Evolutionary conservation across 2,113 vertebrate species (phyloP).

Genomic region (Nematolebias whitei): DNA sequence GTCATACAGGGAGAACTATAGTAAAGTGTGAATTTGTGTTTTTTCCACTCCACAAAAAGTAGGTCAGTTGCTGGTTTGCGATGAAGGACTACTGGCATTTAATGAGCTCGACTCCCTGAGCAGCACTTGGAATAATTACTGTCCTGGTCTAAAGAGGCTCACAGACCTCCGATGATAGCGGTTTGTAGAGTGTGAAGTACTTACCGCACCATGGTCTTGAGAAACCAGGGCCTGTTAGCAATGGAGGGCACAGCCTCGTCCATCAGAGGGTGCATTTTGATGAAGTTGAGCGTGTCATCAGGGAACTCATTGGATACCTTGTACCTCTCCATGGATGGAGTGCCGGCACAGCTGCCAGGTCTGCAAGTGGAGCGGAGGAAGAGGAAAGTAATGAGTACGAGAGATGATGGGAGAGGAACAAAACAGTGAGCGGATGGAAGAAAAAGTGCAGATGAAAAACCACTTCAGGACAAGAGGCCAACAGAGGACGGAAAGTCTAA

Average conservation of each 20-base stretch:
- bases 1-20: constrained; percentile 26
- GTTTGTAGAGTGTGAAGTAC: constrained; percentile 56
- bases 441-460: constrained; percentile 23
- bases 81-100: constrained; percentile 49
- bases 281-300: constrained; percentile 97
- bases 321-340: constrained; percentile 87
- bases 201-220: constrained; percentile 98
- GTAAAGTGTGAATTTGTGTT: constrained; percentile 27
- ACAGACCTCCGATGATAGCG: constrained; percentile 15
- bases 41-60: constrained; percentile 40
- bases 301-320: constrained; percentile 95
- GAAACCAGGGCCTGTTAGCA: constrained; percentile 94
- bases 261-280: constrained; percentile 98
- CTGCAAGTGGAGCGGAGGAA: constrained; percentile 70
- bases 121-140: constrained; percentile 61
- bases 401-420: background rate
- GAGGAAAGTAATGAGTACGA: constrained; percentile 6
- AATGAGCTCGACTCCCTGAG: constrained; percentile 59
- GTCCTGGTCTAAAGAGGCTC: constrained; percentile 44
- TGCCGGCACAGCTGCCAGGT: constrained; percentile 93
- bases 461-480: constrained; percentile 17
- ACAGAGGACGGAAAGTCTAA: constrained; percentile 35
- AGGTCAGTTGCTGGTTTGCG: constrained; percentile 55
- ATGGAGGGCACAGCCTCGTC: constrained; percentile 95
- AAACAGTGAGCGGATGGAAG: background rate